Base-by-base conservation (phyloP, 2,113 vertebrate species). In the Balaenoptera acutorostrata region DNA sequence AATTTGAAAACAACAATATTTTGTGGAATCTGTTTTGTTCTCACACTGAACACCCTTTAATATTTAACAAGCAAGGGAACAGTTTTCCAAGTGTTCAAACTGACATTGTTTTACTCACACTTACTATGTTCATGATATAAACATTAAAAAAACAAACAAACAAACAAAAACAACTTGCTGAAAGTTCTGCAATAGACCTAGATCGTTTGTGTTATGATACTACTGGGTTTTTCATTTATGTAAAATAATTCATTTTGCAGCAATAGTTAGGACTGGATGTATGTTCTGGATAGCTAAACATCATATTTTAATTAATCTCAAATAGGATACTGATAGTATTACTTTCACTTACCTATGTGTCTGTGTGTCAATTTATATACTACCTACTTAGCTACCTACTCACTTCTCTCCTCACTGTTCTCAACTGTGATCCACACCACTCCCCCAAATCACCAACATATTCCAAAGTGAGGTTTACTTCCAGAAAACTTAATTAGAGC, bases 31-130 rank as follows among this genome's bases (percentile, higher is more conserved):
- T 66, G 18, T 69, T 89, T 96, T 82, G 21, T 59, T 71, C 21
- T 90, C 33, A 64, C 25, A 74, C 11, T n/a, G 93, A 88, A 86
- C 4, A 75, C 80, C 9, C 49, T 96, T 41, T 85, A 71, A n/a
- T 63, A 6, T 96, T 95, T 92, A 55, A 91, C 44, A 92, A 83
- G 18, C 41, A 92, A 92, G 29, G 95, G 14, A 93, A 88, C 17
- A 68, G 8, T 82, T 92, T 94, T 77, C 25, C 52, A 93, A 29
- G 33, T 49, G 2, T 68, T 78, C 29, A 88, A 78, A 49, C 25
- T 29, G 49, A 36, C 13, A 1, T 57, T 68, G 14, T 71, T 91
- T 81, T 69, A 15, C 41, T 96, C 20, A 88, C 4, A 63, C 13
- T 77, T 90, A 7, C 46, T 9, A 85, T n/a, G 31, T 93, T 68